Evolutionary conservation across 2,888 invertebrate genomes (phyloP).

Genomic region (Crossocerus cetratus): DNA sequence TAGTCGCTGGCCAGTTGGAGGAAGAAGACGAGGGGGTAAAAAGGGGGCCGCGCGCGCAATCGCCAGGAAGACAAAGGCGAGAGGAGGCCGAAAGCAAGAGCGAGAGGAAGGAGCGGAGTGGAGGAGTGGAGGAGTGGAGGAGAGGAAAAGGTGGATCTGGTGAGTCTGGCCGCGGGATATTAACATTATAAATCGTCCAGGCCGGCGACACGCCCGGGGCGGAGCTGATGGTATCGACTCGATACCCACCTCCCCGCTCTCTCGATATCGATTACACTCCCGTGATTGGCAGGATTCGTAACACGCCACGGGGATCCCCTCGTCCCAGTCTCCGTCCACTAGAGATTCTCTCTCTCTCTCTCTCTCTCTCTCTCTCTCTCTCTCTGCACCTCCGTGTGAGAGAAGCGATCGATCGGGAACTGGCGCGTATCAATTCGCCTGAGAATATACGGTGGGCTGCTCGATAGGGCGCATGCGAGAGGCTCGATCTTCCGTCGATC

Average conservation of each 20-base stretch:
- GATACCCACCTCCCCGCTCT: slow-evolving; percentile 66
- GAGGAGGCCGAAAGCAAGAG: slow-evolving; percentile 10
- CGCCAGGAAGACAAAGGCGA: not conserved
- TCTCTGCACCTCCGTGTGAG: too few species aligned
- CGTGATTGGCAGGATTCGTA: slow-evolving; percentile 75
- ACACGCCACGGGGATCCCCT: slow-evolving; percentile 67
- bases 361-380: too few species aligned
- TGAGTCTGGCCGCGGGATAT: slow-evolving; percentile 67
- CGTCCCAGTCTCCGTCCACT: slow-evolving; percentile 28
- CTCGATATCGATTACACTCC: slow-evolving; percentile 73
- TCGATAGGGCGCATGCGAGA: too few species aligned
- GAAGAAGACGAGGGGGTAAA: slow-evolving; percentile 10
- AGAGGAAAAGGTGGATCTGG: slow-evolving; percentile 41
- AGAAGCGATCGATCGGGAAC: slow-evolving; percentile 4
- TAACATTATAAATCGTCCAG: slow-evolving; percentile 75
- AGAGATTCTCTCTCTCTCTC: too few species aligned
- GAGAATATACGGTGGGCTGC: too few species aligned
- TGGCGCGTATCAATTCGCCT: slow-evolving; percentile 26
- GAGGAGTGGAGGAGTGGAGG: slow-evolving; percentile 14
- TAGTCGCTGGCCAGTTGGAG: too few species aligned
- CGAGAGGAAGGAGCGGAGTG: slow-evolving; percentile 4
- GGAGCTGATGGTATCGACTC: slow-evolving; percentile 73
- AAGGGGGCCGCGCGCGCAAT: slow-evolving; percentile 11
- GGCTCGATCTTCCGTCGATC: not conserved
- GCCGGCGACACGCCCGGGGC: slow-evolving; percentile 75